Percentiles rank a stretch among this genome's conserved stretches.
Conservation (phyloP, 2,113 vertebrate genomes). For the Cavia aperea region DNA sequence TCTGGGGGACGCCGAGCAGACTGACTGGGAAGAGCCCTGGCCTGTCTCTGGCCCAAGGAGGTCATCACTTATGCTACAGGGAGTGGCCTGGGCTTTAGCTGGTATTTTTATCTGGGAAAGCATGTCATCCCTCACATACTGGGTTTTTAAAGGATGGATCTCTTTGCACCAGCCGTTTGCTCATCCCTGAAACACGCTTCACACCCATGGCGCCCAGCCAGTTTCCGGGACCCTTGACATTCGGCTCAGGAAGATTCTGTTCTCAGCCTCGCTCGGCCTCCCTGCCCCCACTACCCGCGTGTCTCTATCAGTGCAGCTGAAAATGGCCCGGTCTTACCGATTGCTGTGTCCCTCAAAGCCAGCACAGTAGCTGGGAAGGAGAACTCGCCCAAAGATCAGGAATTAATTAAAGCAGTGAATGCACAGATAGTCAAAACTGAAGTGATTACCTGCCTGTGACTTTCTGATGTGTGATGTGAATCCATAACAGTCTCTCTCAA, state of each 20-base stretch:
- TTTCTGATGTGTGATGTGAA: background rate
- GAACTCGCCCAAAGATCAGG: background rate
- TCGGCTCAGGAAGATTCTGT: background rate
- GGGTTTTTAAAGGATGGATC: background rate
- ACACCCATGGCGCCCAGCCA: background rate
- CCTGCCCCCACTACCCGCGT: rapidly evolving
- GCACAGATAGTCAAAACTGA: background rate
- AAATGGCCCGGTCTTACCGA: background rate
- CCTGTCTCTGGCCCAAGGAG: background rate
- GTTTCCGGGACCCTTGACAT: background rate
- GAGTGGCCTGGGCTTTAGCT: background rate
- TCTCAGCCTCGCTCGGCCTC: rapidly evolving
- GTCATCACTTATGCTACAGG: background rate
- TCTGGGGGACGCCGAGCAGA: background rate
- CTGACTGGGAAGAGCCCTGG: too few species aligned
- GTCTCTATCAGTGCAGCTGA: rapidly evolving
- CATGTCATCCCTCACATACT: too few species aligned
- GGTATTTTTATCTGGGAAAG: background rate
- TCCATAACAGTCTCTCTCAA: background rate
- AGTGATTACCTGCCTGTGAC: background rate
- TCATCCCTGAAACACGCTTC: background rate
- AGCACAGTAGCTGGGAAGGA: background rate
- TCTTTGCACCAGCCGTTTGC: background rate
- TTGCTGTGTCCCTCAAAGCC: background rate
- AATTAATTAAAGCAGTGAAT: background rate